Conservation (phyloP, 2,113 vertebrate species). For the Laticauda laticaudata region DNA sequence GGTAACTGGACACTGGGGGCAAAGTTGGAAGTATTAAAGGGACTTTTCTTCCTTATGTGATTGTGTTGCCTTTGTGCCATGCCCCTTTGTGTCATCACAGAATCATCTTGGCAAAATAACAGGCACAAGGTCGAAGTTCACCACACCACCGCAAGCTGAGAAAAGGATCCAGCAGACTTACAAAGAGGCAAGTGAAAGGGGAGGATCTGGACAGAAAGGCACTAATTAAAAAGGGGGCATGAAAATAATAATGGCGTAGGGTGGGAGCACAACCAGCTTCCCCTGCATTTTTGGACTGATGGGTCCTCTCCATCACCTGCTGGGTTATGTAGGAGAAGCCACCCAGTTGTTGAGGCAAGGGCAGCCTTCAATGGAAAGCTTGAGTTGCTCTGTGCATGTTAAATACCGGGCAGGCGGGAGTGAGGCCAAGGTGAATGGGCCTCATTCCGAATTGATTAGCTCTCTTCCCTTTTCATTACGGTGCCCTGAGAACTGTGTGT, state of each 20-base stretch:
- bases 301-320: conserved; percentile 51
- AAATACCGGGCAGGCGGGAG: conserved; percentile 26
- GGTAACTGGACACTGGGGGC: too few species aligned
- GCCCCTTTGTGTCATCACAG: too few species aligned
- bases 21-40: too few species aligned
- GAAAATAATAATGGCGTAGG: conserved; percentile 11
- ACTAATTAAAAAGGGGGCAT: not conserved
- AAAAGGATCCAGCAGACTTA: not conserved
- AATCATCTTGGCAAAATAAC: not conserved
- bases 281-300: conserved; percentile 28
- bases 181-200: not conserved
- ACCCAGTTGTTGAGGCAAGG: conserved; percentile 61
- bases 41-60: too few species aligned
- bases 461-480: conserved; percentile 55
- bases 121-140: not conserved
- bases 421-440: conserved; percentile 33
- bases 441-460: conserved; percentile 60
- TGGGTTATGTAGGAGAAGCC: conserved; percentile 64
- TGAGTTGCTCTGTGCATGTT: conserved; percentile 52
- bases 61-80: too few species aligned
- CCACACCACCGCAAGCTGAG: not conserved
- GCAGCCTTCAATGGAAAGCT: conserved; percentile 49
- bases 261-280: not conserved
- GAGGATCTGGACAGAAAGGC: not conserved
- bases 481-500: conserved; percentile 30